These are phyloP conservation scores for Merluccius polli DNA, from an alignment of 2,797 vertebrate genomes.

Conservation along the genomic window DNA sequence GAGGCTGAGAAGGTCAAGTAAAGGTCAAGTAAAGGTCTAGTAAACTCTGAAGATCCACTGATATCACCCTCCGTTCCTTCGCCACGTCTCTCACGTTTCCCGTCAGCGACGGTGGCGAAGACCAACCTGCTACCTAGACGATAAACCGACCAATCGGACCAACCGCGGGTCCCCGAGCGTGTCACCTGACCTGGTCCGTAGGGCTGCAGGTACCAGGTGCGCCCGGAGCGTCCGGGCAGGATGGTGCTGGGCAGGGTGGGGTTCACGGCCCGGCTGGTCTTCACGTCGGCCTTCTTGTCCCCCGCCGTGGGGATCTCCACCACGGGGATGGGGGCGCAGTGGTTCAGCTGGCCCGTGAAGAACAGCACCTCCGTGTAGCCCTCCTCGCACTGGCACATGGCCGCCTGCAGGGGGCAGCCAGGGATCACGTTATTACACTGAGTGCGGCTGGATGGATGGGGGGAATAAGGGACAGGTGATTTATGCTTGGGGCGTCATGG, in stretches of 20 bases:
- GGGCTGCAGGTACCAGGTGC: slow-evolving; percentile 96
- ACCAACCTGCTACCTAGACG: background rate
- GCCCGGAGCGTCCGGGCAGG: slow-evolving; percentile 80
- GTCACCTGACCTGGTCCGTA: slow-evolving; percentile 86
- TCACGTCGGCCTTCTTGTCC: slow-evolving; percentile 87
- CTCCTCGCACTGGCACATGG: slow-evolving; percentile 85
- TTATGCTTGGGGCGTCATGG: too few species aligned
- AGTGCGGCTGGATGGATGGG: background rate
- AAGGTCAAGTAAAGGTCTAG: too few species aligned
- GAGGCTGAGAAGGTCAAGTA: background rate
- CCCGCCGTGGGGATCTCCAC: slow-evolving; percentile 88
- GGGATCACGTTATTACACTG: slow-evolving; percentile 1
- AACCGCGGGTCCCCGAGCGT: background rate
- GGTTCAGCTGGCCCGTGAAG: slow-evolving; percentile 82
- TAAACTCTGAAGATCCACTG: background rate
- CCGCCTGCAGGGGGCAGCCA: slow-evolving; percentile 76
- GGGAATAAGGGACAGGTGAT: background rate
- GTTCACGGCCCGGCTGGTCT: slow-evolving; percentile 92
- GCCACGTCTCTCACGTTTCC: too few species aligned
- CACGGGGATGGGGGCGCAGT: slow-evolving; percentile 89
- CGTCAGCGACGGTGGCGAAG: background rate
- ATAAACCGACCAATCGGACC: background rate
- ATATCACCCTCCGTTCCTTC: background rate
- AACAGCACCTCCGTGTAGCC: slow-evolving; percentile 93
- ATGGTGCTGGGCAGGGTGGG: slow-evolving; percentile 82